phyloP scores from a whole-genome alignment of 1,140 invertebrate species.

The Bombyx mandarina region DNA sequence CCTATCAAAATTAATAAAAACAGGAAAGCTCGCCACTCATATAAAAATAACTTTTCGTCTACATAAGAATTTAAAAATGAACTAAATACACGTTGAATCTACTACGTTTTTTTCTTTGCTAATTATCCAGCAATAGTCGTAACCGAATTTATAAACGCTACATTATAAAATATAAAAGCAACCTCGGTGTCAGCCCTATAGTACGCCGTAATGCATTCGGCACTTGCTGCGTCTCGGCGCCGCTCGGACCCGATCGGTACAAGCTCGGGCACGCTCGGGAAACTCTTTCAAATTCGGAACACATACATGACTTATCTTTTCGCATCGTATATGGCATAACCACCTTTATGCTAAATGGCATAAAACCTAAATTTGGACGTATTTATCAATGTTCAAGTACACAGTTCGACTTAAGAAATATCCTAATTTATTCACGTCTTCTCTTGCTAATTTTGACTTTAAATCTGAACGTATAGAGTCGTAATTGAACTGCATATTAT shows the following conservation, averaged over 20 bases:
- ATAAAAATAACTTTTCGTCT: no score
- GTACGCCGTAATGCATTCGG: conserved; percentile 62
- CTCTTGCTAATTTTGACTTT: conserved; percentile 19
- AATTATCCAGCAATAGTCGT: neutral
- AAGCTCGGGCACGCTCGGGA: conserved; percentile 52
- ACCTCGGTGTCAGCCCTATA: conserved; percentile 34
- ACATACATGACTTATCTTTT: conserved; percentile 50
- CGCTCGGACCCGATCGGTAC: conserved; percentile 66
- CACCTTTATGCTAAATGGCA: conserved; percentile 16
- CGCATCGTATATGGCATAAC: conserved; percentile 15
- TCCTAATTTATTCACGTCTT: conserved; percentile 50
- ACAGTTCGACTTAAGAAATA: conserved; percentile 64
- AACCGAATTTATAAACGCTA: neutral
- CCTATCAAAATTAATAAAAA: no score
- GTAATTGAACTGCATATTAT: conserved; percentile 18
- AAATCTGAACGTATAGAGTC: conserved; percentile 21
- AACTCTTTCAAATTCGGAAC: conserved; percentile 59
- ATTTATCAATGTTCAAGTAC: conserved; percentile 34
- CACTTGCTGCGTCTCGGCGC: conserved; percentile 59
- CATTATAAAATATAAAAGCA: neutral
- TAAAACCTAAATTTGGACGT: conserved; percentile 19
- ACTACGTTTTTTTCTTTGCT: neutral
- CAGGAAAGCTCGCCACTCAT: no score
- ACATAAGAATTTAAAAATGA: no score
- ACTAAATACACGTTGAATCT: neutral